Evolutionary conservation across 1,140 invertebrate species (phyloP), one percentile per base, ranked within the genome.

Genomic region (Hydropsyche tenuis): DNA sequence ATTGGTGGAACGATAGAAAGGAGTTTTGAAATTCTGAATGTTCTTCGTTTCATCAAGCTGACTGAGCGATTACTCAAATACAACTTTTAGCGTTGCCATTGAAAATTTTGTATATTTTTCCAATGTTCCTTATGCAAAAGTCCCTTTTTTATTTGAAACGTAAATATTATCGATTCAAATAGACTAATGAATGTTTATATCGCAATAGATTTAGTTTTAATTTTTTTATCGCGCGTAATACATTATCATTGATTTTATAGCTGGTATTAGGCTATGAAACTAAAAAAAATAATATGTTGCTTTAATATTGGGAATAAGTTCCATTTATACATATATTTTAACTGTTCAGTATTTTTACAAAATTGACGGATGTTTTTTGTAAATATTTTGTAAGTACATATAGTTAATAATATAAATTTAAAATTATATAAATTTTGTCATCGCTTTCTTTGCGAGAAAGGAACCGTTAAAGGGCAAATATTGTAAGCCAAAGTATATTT

Each of bases 401-500:
- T 70, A 70, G 68, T 56, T 70, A 69, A 48, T 27, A 56, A 37
- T 70, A 48, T 60, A 42, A 14, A 56, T 70, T 70, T 69, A 9
- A 25, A 69, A 46, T 16, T 37, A 20, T 42, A 14, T 69, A 46
- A 25, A 23, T 45, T 45, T 48, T 66, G 63, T 63, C 60, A 18
- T 37, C 23, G 43, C 43, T 68, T 48, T 68, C 22, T 68, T 48
- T 68, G 14, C 1, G 25, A 48, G 20, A 20, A 68, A 43, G n/a
- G 63, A 43, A 65, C 4, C 18, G 48, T 56, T 70, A 16, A 56
- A 51, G 51, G 16, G 7, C 27, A 23, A 37, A n/a, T n/a, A n/a
- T n/a, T 25, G 12, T 70, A 42, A 73, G 62, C 46, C 60, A 65
- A 73, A 73, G 63, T 53, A 18, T 73, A 56, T 73, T 73, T 73